phyloP scores from a whole-genome alignment of 2,888 invertebrate species.

The Yponomeuta plumbellus region DNA sequence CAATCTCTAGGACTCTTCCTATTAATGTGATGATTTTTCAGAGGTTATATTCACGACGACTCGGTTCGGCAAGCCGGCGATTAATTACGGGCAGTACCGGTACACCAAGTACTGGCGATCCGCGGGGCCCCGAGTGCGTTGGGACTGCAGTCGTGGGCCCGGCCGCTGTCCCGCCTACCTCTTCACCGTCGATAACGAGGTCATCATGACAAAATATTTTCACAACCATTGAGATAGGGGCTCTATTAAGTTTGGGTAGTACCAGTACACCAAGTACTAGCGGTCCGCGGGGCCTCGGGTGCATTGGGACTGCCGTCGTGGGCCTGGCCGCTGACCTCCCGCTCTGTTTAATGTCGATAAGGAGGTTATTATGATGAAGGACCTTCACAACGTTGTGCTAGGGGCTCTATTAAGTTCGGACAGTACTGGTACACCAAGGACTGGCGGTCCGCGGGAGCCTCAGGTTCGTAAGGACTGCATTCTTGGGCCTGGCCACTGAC shows the following conservation, averaged over 20 bases:
- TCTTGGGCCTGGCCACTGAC: constrained; percentile 24
- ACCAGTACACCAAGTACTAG: not conserved
- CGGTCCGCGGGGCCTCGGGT: not conserved
- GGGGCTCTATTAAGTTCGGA: not conserved
- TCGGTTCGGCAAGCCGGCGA: not conserved
- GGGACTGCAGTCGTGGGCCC: constrained; percentile 6
- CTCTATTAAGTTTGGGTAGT: no score
- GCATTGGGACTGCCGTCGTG: constrained; percentile 5
- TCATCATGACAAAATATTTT: constrained; percentile 31
- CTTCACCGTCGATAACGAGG: constrained; percentile 30
- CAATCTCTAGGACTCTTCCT: no score
- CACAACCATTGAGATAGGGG: constrained; percentile 34
- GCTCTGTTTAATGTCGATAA: constrained; percentile 31
- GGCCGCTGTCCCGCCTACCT: constrained; percentile 30
- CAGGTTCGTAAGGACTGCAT: not conserved
- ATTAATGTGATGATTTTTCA: not conserved
- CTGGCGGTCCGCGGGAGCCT: not conserved
- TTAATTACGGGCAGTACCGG: not conserved
- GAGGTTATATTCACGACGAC: not conserved
- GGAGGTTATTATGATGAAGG: constrained; percentile 30
- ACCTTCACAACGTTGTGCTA: constrained; percentile 33
- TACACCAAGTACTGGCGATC: not conserved
- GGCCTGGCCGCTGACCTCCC: constrained; percentile 27
- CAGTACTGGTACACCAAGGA: not conserved
- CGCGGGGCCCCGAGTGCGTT: not conserved